Conservation (phyloP, 2,888 invertebrate species). For the Apamea crenata region DNA sequence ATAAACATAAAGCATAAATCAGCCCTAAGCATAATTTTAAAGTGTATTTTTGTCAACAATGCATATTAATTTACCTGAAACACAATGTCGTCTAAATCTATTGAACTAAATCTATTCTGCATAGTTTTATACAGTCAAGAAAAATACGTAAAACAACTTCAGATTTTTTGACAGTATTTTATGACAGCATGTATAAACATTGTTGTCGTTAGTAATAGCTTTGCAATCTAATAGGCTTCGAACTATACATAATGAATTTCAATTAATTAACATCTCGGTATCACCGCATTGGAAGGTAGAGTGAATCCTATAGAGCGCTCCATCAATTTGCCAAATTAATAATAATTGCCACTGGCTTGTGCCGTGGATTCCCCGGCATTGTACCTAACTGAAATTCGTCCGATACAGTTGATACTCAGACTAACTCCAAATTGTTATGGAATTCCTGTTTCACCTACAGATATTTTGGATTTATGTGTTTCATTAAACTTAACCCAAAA, state of each 20-base stretch:
- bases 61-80: neutral
- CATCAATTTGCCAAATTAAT: conserved; percentile 51
- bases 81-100: neutral
- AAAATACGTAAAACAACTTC: neutral
- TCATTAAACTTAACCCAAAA: neutral
- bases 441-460: neutral
- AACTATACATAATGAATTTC: neutral
- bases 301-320: conserved; percentile 34
- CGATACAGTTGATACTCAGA: neutral
- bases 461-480: conserved; percentile 5
- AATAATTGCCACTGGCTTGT: conserved; percentile 32
- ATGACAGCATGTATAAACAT: neutral
- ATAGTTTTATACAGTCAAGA: neutral
- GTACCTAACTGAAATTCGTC: conserved; percentile 14
- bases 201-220: neutral
- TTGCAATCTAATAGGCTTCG: neutral
- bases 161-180: neutral
- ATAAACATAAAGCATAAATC: no score
- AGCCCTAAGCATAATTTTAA: neutral
- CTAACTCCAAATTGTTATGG: neutral
- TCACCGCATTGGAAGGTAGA: conserved; percentile 17
- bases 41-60: neutral
- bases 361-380: neutral
- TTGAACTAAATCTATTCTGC: neutral
- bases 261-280: conserved; percentile 7